A percentile compares a stretch with the other conserved stretches of the same genome.
These are phyloP conservation scores for Galaxias olidus DNA, from an alignment of 2,797 vertebrate genomes.

Conservation along the genomic window DNA sequence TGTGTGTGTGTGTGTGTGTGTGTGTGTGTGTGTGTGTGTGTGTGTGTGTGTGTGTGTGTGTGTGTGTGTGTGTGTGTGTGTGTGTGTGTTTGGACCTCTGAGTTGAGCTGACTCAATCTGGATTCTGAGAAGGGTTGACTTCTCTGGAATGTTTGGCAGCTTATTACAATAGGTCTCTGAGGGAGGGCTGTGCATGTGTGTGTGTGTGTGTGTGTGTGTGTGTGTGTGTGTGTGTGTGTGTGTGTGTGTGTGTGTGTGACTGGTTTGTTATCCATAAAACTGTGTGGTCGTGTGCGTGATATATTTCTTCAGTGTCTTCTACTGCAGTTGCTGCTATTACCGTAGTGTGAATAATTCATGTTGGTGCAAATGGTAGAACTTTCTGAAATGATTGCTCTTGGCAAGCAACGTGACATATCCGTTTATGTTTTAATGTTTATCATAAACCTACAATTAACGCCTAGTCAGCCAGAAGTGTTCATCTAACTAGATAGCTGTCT, in stretches of 20 bases:
- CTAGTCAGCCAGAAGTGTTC: too few species aligned
- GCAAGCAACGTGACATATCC: too few species aligned
- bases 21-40: conserved; percentile 1
- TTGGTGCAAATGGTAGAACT: too few species aligned
- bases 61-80: conserved; percentile 1
- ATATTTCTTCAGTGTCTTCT: too few species aligned
- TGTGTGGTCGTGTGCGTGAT: too few species aligned
- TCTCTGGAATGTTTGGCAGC: conserved; percentile 55
- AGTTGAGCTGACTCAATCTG: conserved; percentile 46
- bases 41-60: conserved; percentile 2
- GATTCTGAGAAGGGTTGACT: conserved; percentile 55
- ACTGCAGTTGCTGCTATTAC: too few species aligned
- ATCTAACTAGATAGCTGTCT: too few species aligned
- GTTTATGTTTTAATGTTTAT: too few species aligned
- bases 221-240: not conserved
- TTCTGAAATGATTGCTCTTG: too few species aligned
- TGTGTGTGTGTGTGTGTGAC: not conserved
- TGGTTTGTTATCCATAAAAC: not conserved
- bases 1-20: conserved; percentile 2
- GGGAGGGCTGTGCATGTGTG: not conserved
- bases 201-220: not conserved
- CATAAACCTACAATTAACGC: too few species aligned
- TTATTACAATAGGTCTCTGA: conserved; percentile 42
- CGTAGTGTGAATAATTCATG: too few species aligned
- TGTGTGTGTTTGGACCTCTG: not conserved